Percentiles rank a stretch among this genome's conserved stretches.
These are phyloP conservation scores for Rallus limicola DNA, from an alignment of 2,113 vertebrate species.

Conservation along the genomic window DNA sequence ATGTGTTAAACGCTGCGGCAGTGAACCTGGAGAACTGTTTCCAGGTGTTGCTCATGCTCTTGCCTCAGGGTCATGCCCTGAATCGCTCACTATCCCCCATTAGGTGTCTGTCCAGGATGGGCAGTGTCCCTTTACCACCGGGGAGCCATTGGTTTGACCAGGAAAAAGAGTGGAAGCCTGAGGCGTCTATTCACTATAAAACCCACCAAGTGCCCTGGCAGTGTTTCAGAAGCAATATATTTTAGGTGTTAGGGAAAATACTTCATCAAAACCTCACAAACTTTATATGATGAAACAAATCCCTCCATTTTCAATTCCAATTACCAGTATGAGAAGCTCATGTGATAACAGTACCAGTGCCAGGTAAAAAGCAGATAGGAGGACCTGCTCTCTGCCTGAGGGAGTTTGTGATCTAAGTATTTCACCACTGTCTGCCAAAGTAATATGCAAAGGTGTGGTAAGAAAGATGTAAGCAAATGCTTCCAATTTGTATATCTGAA, in stretches of 20 bases:
- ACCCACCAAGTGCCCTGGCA: background rate
- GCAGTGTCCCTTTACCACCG: background rate
- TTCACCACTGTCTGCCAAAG: constrained; percentile 38
- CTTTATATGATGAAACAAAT: background rate
- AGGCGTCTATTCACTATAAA: background rate
- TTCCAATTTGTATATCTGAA: constrained; percentile 55
- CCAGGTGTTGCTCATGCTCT: background rate
- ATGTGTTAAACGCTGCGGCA: background rate
- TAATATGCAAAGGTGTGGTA: constrained; percentile 41
- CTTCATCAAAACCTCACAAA: background rate
- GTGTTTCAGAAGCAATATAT: background rate
- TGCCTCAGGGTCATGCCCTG: background rate
- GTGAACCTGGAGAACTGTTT: background rate
- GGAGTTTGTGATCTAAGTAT: constrained; percentile 30
- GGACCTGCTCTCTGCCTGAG: constrained; percentile 1
- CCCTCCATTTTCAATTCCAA: background rate
- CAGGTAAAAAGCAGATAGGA: constrained; percentile 12
- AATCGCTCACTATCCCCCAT: background rate
- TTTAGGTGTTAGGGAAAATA: background rate
- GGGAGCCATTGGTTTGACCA: background rate
- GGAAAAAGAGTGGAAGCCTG: background rate
- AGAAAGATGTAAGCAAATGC: constrained; percentile 46
- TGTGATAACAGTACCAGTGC: background rate
- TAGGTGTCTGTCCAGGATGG: background rate
- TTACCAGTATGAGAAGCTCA: constrained; percentile 5